Evolutionary conservation across 2,113 vertebrate genomes (phyloP), one percentile per base, ranked within the genome.

Genomic region (Pteronura brasiliensis): DNA sequence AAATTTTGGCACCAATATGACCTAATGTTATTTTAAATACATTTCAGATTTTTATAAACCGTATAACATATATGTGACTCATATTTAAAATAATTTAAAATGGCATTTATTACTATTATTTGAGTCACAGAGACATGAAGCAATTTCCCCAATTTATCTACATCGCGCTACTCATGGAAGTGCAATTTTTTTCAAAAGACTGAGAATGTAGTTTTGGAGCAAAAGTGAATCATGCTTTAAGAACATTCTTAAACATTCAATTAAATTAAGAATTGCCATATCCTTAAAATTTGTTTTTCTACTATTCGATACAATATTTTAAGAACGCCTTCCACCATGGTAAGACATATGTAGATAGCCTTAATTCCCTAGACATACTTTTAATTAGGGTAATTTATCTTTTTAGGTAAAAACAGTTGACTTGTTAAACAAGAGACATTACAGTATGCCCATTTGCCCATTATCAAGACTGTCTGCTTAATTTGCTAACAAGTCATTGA

Each of bases 371-470:
- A 76, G 14, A 76, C 63, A 93, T 2, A 82, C 4, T n/a, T 96
- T 67, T 84, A 96, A 86, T 55, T 85, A 86, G 34, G 27, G 6
- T 57, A 39, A 84, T 91, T 91, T 82, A 63, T 47, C 6, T 76
- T 86, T 98, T 96, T 89, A 59, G 36, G 18, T 74, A 67, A 89
- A 81, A 83, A 87, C 3, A 93, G 77, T 15, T 63, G 57, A 95
- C 69, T 88, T 69, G 17, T 49, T 93, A 87, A 94, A 80, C 23
- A 95, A 93, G 18, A 65, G 27, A 79, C 11, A 17, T 61, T 87
- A 49, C 25, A 88, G 7, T 55, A 44, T 49, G 21, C 31, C 14
- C 17, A 74, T 65, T 82, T 84, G 84, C 34, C 52, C 27, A 76
- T 47, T 63, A 77, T 23, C 39, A 84, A 74, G 27, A 85, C 63